Base-by-base conservation (phyloP, 2,888 invertebrate genomes). In the Dynastes grantii region DNA sequence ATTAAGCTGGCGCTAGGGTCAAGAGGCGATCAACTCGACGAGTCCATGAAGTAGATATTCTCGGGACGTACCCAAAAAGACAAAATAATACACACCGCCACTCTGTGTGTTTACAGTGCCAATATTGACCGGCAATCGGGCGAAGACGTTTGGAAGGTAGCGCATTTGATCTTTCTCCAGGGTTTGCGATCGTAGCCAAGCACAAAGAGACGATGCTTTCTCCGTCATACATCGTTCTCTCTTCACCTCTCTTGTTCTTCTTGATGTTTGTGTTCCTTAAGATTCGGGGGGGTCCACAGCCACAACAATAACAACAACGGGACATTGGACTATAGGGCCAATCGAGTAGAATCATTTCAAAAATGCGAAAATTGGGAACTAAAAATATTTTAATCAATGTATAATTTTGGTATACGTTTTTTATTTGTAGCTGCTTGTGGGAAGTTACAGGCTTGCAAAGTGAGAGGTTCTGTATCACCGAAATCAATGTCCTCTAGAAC, bases 51-150 rank as follows among this genome's bases (percentile, higher is more conserved):
- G 55, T 55, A 55, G 55, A 16, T 55, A n/a, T 58, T 27, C 55
- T 22, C 22, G 16, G 55, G 55, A 58, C 55, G 55, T 58, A 22
- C 55, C 55, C 55, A 58, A 58, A 22, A 58, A 58, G 55, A 58
- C 16, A 58, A 58, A 58, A 58, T 58, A 58, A 58, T 58, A 22
- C 55, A 58, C 55, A 22, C 55, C 27, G 55, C 55, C n/a, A 2
- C 45, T 45, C 45, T 8, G 55, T 58, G 55, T 58, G 55, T 58
- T 58, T 58, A 22, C 55, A 22, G 22, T 58, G 55, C 55, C 55
- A 58, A 58, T 58, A 58, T 58, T 58, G 55, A 58, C 55, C 55
- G 22, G 55, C 22, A 58, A 58, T 22, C 16, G 55, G 22, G 22
- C 55, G 9, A 22, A 22, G 55, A 58, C 55, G 32, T 37, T 22